Percentiles rank a stretch among this genome's conserved stretches.
These are phyloP conservation scores for Heteronetta atricapilla DNA, from an alignment of 2,113 vertebrate genomes.

Conservation along the genomic window DNA sequence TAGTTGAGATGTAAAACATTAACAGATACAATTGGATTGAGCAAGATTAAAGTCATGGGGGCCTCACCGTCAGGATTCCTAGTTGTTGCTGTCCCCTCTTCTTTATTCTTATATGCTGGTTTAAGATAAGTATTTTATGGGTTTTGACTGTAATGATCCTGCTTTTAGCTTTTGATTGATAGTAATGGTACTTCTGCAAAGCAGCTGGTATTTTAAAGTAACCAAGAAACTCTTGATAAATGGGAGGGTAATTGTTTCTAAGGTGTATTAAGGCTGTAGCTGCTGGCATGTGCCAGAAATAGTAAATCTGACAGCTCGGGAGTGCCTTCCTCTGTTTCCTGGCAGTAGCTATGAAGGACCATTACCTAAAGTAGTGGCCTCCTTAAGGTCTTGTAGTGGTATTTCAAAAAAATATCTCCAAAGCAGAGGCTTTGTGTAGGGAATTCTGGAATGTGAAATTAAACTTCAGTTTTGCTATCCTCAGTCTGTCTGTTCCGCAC, in stretches of 20 bases:
- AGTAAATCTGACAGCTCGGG: not conserved
- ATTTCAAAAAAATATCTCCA: not conserved
- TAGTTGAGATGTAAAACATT: not conserved
- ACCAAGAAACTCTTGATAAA: not conserved
- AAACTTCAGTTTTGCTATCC: not conserved
- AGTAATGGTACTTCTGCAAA: conserved; percentile 11
- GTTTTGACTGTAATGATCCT: not conserved
- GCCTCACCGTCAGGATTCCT: not conserved
- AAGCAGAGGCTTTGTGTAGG: not conserved
- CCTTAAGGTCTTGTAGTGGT: not conserved
- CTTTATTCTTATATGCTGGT: not conserved
- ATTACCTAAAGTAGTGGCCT: not conserved
- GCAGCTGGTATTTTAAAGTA: conserved; percentile 45
- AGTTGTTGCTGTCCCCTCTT: not conserved
- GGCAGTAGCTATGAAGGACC: not conserved
- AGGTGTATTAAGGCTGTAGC: not conserved
- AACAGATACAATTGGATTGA: not conserved
- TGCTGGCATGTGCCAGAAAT: not conserved
- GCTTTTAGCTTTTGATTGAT: conserved; percentile 31
- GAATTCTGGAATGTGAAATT: not conserved
- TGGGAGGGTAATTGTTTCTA: not conserved
- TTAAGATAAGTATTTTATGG: not conserved
- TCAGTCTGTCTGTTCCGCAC: not conserved
- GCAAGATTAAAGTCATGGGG: not conserved
- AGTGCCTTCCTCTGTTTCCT: not conserved